Base-by-base conservation (phyloP, 1,140 invertebrate genomes). In the Epicauta chinensis region DNA sequence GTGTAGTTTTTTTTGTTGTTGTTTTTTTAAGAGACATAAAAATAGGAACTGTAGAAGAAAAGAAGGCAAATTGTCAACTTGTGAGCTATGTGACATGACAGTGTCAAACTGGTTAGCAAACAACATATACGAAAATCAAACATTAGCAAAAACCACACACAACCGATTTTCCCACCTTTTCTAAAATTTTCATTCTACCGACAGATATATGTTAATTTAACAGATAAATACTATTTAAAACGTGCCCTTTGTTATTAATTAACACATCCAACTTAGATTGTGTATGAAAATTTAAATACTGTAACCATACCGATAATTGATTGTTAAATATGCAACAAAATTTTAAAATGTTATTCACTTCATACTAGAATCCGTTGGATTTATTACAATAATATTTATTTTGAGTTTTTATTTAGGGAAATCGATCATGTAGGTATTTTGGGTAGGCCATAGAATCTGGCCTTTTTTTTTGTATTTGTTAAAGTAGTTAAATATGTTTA, bases 401-500 rank as follows among this genome's bases (percentile, higher is more conserved):
- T n/a, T n/a, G n/a, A n/a, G n/a, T 23, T 23, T 23, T 23, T 23
- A 23, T 23, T 23, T 23, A 23, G 23, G 23, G 7, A 3, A 46
- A 47, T 37, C 32, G 45, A 47, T 36, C 45, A 47, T 36, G n/a
- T n/a, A n/a, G n/a, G n/a, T n/a, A n/a, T n/a, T n/a, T 29, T 49
- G 39, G 38, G 30, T 51, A n/a, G n/a, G n/a, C n/a, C n/a, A n/a
- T n/a, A n/a, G n/a, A n/a, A n/a, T n/a, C n/a, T n/a, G n/a, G n/a
- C n/a, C n/a, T n/a, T n/a, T n/a, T n/a, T n/a, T 43, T 31, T 47
- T 39, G 32, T 46, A 49, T 57, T 53, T 54, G 45, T 54, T 54
- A 37, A 54, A 54, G 52, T 49, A 54, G 52, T 57, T 47, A 57
- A 53, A 51, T 48, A 53, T 53, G 55, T 53, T 53, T 56, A 42